These are phyloP conservation scores for Botia almorhae DNA, from an alignment of 2,797 vertebrate genomes.

Conservation along the genomic window DNA sequence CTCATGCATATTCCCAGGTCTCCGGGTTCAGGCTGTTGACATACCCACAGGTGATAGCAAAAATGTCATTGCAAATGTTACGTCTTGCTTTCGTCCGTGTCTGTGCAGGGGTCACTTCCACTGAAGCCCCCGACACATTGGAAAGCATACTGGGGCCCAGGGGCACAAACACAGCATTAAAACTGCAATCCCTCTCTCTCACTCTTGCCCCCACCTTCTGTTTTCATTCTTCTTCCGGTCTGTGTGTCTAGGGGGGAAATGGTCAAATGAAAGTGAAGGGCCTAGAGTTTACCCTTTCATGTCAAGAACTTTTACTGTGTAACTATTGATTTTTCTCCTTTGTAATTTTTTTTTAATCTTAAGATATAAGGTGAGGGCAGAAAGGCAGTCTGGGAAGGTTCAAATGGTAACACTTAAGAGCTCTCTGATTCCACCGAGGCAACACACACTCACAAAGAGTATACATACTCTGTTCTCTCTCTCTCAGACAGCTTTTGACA, in stretches of 20 bases:
- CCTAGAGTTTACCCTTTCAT: conserved; percentile 78
- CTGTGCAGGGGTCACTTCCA: conserved; percentile 79
- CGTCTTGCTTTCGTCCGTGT: conserved; percentile 78
- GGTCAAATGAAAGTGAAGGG: conserved; percentile 72
- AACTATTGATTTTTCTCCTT: conserved; percentile 81
- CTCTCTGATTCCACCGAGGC: conserved; percentile 65
- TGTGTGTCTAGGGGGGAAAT: conserved; percentile 34
- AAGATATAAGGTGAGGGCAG: conserved; percentile 67
- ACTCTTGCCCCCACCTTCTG: conserved; percentile 29
- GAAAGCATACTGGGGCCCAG: conserved; percentile 71
- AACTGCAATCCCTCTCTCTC: conserved; percentile 59
- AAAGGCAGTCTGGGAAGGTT: conserved; percentile 65
- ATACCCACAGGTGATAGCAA: conserved; percentile 83
- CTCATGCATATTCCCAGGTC: conserved; percentile 63
- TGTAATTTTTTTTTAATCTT: conserved; percentile 73
- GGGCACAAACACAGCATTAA: conserved; percentile 77
- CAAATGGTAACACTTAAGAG: conserved; percentile 74
- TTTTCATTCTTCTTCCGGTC: conserved; percentile 45
- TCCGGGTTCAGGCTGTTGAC: conserved; percentile 71
- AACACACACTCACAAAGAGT: conserved; percentile 61
- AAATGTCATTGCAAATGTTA: conserved; percentile 85
- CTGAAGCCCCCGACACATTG: conserved; percentile 75
- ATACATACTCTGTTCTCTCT: conserved; percentile 40
- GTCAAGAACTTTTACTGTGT: conserved; percentile 78
- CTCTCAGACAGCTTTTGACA: conserved; percentile 74